Conservation (phyloP, 1,140 invertebrate genomes). For the Physella acuta region DNA sequence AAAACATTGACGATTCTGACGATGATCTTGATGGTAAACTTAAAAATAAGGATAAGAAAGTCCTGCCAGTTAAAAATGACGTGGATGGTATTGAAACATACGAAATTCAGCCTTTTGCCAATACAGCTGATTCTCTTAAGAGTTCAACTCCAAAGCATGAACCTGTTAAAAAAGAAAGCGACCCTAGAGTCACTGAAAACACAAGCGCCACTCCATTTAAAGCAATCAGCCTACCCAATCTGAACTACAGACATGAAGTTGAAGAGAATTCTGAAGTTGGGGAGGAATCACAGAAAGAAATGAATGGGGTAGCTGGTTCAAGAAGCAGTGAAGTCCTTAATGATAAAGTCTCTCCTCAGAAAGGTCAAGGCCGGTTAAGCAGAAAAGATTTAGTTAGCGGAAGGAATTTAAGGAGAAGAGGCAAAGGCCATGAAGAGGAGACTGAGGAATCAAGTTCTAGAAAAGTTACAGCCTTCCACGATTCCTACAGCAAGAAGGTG, state of each 20-base stretch:
- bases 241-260: background rate
- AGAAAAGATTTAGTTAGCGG: background rate
- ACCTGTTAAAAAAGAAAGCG: background rate
- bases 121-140: background rate
- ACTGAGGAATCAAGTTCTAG: background rate
- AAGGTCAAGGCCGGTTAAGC: background rate
- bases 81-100: background rate
- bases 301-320: too few relatives aligned
- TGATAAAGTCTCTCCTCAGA: background rate
- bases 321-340: background rate
- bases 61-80: too few relatives aligned
- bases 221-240: background rate
- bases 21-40: background rate
- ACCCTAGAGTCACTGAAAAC: background rate
- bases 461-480: slow-evolving; percentile 37
- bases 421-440: background rate
- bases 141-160: too few relatives aligned
- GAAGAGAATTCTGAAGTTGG: too few relatives aligned
- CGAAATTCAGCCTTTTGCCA: background rate
- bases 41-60: too few relatives aligned
- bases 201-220: background rate
- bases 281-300: too few relatives aligned
- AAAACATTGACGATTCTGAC: background rate
- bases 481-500: slow-evolving; percentile 32
- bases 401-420: background rate